phyloP scores from a whole-genome alignment of 2,113 vertebrate genomes.

The Pelmatolapia mariae region DNA sequence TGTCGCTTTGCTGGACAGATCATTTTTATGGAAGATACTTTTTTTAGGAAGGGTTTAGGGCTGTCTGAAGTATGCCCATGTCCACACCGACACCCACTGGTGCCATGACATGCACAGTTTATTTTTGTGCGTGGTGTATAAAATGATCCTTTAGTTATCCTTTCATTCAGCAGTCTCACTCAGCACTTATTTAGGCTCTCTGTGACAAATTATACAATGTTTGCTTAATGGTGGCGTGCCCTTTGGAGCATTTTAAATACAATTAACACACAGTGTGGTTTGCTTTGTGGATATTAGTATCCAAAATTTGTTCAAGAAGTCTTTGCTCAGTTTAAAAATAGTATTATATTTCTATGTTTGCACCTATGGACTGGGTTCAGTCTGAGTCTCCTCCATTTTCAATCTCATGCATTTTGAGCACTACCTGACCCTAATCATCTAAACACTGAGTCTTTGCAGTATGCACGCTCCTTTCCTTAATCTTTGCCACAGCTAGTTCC shows the following conservation, averaged over 20 bases:
- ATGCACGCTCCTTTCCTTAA: neutral
- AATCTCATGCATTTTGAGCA: neutral
- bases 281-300: neutral
- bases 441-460: neutral
- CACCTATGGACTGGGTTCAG: neutral
- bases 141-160: neutral
- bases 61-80: neutral
- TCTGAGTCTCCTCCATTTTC: neutral
- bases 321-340: neutral
- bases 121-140: neutral
- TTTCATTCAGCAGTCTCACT: neutral
- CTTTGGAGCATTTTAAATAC: neutral
- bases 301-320: neutral
- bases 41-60: neutral
- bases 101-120: neutral
- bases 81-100: neutral
- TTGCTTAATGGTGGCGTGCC: neutral
- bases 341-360: neutral
- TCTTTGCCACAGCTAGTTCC: neutral
- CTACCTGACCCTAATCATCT: neutral
- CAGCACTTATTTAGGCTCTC: neutral
- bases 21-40: neutral
- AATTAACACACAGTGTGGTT: neutral
- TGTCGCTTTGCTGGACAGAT: neutral
- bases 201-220: neutral